Evolutionary conservation across 2,888 invertebrate genomes (phyloP), one percentile per base, ranked within the genome.

Genomic region (Thumatha senex): DNA sequence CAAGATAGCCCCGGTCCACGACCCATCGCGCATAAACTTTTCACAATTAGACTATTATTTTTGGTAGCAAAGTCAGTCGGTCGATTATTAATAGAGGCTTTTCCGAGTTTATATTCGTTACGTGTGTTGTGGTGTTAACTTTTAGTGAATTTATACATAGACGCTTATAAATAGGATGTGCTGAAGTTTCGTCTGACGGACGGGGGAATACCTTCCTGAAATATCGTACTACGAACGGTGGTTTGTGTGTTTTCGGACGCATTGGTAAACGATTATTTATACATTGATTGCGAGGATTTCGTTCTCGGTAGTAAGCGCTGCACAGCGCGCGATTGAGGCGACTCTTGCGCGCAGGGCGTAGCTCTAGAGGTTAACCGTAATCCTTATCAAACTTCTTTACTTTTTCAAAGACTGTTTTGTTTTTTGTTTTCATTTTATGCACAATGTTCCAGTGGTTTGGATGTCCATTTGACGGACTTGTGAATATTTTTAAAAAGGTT

Each of bases 11-110:
- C 80, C 89, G 90, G 89, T 91, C 91, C 91, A 88, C 91, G 90
- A 90, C 87, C 91, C 91, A 90, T 90, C 92, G 86, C 89, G 89
- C 89, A 91, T 90, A 90, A 91, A 91, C 91, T 91, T 91, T 90
- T 92, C 92, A 90, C 90, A 92, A 92, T 92, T 92, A 92, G 92
- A 92, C 92, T 91, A 92, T 92, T 92, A 92, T 92, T 92, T 92
- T 92, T 90, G 92, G 92, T 92, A 91, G 91, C 91, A 87, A 91
- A 90, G 92, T 91, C 92, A 90, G 92, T 91, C 92, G 91, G 91
- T 89, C 92, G 92, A 91, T 90, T 92, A 92, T 92, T 92, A 92
- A 92, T 92, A 92, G 92, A 89, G 90, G 90, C 90, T 92, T 91
- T 91, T 90, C 88, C 89, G 89, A 92, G 92, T 90, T 90, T 92